Percentiles rank a stretch among this genome's conserved stretches.
These are phyloP conservation scores for Herminia tarsipennalis DNA, from an alignment of 2,888 invertebrate species.

Conservation along the genomic window DNA sequence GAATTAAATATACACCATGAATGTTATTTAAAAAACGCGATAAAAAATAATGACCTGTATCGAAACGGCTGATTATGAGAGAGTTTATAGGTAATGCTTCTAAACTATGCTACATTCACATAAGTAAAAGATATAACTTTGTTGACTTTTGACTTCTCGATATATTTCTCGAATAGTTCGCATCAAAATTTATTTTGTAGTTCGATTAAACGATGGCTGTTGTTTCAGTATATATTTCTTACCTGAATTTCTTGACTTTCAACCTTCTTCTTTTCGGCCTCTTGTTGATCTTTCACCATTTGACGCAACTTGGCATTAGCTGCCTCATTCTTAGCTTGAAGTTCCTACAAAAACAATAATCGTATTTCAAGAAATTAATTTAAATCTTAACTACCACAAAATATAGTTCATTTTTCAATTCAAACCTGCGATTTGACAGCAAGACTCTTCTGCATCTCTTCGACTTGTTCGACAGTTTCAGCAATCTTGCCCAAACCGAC, in stretches of 20 bases:
- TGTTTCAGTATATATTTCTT: slow-evolving; percentile 7
- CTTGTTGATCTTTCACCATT: slow-evolving; percentile 99
- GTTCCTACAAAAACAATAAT: slow-evolving; percentile 85
- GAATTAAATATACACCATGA: too few species aligned
- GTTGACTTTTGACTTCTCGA: too few species aligned
- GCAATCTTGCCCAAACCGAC: slow-evolving; percentile 99
- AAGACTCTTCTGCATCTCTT: slow-evolving; percentile 99
- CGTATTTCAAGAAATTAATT: background rate
- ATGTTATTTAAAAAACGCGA: too few species aligned
- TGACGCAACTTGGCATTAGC: slow-evolving; percentile 99
- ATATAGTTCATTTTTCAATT: background rate
- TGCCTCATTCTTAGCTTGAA: slow-evolving; percentile 99
- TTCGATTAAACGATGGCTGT: too few species aligned
- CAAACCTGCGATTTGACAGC: slow-evolving; percentile 96
- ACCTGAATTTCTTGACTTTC: slow-evolving; percentile 98
- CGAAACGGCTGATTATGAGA: too few species aligned
- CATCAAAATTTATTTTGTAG: too few species aligned
- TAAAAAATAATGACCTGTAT: too few species aligned
- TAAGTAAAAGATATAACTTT: too few species aligned
- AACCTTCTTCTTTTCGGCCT: slow-evolving; percentile 99
- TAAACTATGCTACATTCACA: too few species aligned
- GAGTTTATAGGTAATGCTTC: too few species aligned
- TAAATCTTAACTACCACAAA: background rate
- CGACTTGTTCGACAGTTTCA: slow-evolving; percentile 99
- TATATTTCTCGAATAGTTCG: too few species aligned